phyloP scores from a whole-genome alignment of 2,797 vertebrate species.

The Pampus argenteus region DNA sequence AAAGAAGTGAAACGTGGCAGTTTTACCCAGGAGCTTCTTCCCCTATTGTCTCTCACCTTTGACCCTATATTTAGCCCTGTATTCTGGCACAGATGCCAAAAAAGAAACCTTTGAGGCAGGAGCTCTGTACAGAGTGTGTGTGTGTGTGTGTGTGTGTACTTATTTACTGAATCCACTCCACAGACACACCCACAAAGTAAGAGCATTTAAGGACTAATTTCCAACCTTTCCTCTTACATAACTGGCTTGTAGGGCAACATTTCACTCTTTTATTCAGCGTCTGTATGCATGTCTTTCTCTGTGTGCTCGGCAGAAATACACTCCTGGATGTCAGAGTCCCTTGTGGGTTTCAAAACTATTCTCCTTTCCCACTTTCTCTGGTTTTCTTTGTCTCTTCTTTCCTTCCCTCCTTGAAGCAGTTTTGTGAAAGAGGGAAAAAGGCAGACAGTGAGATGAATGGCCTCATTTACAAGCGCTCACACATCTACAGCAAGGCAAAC shows the following conservation, averaged over 20 bases:
- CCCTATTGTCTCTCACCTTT: slow-evolving; percentile 41
- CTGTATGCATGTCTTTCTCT: slow-evolving; percentile 21
- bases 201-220: slow-evolving; percentile 40
- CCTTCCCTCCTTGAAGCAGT: slow-evolving; percentile 50
- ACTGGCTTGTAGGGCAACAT: slow-evolving; percentile 1
- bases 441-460: slow-evolving; percentile 64
- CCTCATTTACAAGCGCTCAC: slow-evolving; percentile 59
- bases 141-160: slow-evolving; percentile 8
- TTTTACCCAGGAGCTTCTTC: slow-evolving; percentile 51
- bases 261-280: slow-evolving; percentile 12
- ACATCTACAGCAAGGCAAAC: slow-evolving; percentile 35
- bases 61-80: slow-evolving; percentile 43
- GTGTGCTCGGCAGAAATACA: slow-evolving; percentile 50
- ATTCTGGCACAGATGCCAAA: slow-evolving; percentile 13
- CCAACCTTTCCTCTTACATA: slow-evolving; percentile 23
- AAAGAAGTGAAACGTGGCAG: slow-evolving; percentile 43
- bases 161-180: slow-evolving; percentile 7
- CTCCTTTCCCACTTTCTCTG: slow-evolving; percentile 26
- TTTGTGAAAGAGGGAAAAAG: slow-evolving; percentile 51
- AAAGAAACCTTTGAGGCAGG: slow-evolving; percentile 18
- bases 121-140: background rate
- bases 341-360: slow-evolving; percentile 52
- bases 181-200: slow-evolving; percentile 13
- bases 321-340: slow-evolving; percentile 60
- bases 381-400: slow-evolving; percentile 11